Base-by-base conservation (phyloP, 2,797 vertebrate species). In the Ciconia nigra region DNA sequence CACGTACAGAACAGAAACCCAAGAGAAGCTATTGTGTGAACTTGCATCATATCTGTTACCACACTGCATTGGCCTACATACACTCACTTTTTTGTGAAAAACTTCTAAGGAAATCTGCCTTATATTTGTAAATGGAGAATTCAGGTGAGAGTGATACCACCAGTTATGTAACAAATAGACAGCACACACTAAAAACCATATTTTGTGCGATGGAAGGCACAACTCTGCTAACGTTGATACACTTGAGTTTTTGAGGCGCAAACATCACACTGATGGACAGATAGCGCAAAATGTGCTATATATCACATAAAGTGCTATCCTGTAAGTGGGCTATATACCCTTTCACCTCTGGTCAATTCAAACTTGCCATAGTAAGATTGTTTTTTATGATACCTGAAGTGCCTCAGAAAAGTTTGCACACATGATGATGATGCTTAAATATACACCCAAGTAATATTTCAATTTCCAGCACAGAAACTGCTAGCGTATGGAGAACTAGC, bases 231-330 rank as follows among this genome's bases (percentile, higher is more conserved):
- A 44, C 0, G 0, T 5, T 24, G 16, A 11, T 33, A 25, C 20
- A n/a, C 19, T 3, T 1, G 10, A 55, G 33, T 13, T 28, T 78
- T 13, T 42, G 21, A 83, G 16, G 20, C 19, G 51, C 26, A 42
- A 35, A 12, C 26, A 55, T 10, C 47, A 35, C 39, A 6, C 8
- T 15, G 15, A 51, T 5, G 33, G 44, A 31, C 44, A 78, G 14
- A 22, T 4, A 22, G 0, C 7, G 1, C 14, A 8, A 9, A 9
- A 37, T 5, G 5, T 17, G 15, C 24, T 65, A 13, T 10, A 39
- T 39, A 22, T 1, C 7, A 1, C 14, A 8, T 11, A 9, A 37
- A 4, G 5, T 17, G 15, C 24, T 65, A 13, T 10, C 51, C 26
- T 47, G 2, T 4, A 59, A 26, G 12, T 20, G 29, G 20, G 15